Base-by-base conservation (phyloP, 2,113 vertebrate genomes). In the Leptobrachium ailaonicum region DNA sequence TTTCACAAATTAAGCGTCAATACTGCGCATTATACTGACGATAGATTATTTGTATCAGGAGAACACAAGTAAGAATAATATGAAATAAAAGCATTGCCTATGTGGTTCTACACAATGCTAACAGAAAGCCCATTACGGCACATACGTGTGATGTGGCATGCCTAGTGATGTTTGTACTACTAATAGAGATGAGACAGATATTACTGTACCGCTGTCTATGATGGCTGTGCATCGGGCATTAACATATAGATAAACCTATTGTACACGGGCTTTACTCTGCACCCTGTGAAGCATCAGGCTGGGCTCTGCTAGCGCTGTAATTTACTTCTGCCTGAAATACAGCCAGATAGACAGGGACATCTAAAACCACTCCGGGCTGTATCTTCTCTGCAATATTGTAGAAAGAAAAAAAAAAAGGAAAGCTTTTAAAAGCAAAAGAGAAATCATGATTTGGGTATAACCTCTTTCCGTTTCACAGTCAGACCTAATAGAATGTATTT, bases 401-500 rank as follows among this genome's bases (percentile, higher is more conserved):
- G 70, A 45, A 79, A 32, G 20, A 32, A 32, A 32, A 32, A 32
- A 32, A 32, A 32, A 32, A 32, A 32, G 20, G 20, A 32, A 10
- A 83, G 2, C 82, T 45, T 82, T 58, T 68, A 53, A 11, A 45
- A 72, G 13, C 11, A 20, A 32, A 43, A 62, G 5, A 62, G 58
- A 75, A 20, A 41, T 75, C 43, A 1, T 9, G 66, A 12, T 79
- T 12, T 77, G 56, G 70, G 47, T 32, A 72, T 5, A 41, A 58
- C 41, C 74, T 80, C 76, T 41, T 83, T 82, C 43, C 71, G 41
- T 78, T 85, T 67, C 69, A 81, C 73, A 64, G 69, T 77, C 80
- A 60, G 20, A 14, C 10, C 77, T 81, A 73, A 77, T 13, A 3
- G 84, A 73, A 12, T 0, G 0, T 60, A 6, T 47, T 2, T 44